A percentile compares a stretch with the other conserved stretches of the same genome.
These are phyloP conservation scores for Tadarida brasiliensis DNA, from an alignment of 2,797 vertebrate species.

Conservation along the genomic window DNA sequence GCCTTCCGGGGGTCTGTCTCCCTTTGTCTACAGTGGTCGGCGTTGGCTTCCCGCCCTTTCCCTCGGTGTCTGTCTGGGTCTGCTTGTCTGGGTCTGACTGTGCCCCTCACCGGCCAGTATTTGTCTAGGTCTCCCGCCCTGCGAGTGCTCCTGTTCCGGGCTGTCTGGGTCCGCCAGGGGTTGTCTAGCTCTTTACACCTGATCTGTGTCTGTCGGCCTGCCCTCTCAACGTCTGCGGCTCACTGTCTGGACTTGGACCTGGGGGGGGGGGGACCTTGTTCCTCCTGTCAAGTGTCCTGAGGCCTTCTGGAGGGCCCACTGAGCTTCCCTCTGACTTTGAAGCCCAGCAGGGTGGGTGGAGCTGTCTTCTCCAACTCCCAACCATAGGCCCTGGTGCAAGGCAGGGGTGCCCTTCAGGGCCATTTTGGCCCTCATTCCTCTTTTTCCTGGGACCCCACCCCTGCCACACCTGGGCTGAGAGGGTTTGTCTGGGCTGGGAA, in stretches of 20 bases:
- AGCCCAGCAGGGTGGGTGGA: background rate
- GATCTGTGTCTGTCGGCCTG: background rate
- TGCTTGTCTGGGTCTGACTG: background rate
- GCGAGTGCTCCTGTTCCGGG: background rate
- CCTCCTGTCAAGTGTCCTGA: background rate
- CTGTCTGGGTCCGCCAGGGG: background rate
- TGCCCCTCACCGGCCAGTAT: background rate
- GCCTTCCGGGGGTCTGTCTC: background rate
- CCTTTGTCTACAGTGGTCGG: conserved; percentile 47
- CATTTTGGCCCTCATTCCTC: background rate
- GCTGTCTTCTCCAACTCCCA: background rate
- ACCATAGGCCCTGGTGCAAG: background rate
- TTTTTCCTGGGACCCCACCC: background rate
- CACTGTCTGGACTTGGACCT: background rate
- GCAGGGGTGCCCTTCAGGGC: background rate
- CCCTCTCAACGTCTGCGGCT: background rate
- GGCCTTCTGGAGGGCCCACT: background rate
- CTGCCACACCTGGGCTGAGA: background rate
- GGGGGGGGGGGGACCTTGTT: background rate
- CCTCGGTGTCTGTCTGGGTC: background rate
- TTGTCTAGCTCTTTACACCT: background rate
- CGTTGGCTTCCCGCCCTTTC: conserved; percentile 22
- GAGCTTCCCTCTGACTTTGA: background rate
- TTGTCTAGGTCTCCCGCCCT: background rate
- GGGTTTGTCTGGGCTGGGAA: background rate